These are phyloP conservation scores for Hylomyscus alleni DNA, from an alignment of 2,797 vertebrate species.

Conservation along the genomic window DNA sequence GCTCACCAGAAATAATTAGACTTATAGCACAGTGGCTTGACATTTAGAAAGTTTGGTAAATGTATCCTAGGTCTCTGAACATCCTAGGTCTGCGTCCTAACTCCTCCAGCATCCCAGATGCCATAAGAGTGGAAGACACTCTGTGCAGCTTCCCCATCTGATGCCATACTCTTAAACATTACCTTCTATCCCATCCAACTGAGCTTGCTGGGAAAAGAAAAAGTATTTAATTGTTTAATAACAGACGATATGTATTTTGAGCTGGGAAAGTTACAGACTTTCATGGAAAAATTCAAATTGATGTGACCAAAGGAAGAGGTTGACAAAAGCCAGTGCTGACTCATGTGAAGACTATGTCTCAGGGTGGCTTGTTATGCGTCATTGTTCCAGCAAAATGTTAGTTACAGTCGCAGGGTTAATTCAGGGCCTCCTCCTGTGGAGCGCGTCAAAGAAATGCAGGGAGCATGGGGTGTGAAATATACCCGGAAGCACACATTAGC, in stretches of 20 bases:
- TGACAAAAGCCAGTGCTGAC: conserved; percentile 12
- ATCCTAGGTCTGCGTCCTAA: neutral
- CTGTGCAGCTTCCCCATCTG: neutral
- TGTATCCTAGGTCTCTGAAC: neutral
- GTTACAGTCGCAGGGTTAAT: conserved; percentile 59
- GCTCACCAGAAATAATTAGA: conserved; percentile 7
- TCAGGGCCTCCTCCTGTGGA: conserved; percentile 33
- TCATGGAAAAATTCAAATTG: conserved; percentile 25
- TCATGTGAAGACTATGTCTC: conserved; percentile 35
- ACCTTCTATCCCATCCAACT: neutral
- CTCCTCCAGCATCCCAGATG: neutral
- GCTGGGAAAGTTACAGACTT: neutral
- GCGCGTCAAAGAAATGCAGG: neutral
- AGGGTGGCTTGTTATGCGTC: neutral
- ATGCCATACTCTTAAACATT: neutral
- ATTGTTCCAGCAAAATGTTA: neutral
- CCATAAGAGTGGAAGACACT: neutral
- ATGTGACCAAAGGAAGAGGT: neutral
- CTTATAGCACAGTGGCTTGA: neutral
- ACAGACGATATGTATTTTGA: neutral
- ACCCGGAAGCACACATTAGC: conserved; percentile 7
- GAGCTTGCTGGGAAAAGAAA: neutral
- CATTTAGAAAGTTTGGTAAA: neutral
- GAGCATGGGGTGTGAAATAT: neutral
- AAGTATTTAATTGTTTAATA: neutral